Percentiles rank a stretch among this genome's conserved stretches.
These are phyloP conservation scores for Hassar affinis DNA, from an alignment of 2,113 vertebrate genomes.

Conservation along the genomic window DNA sequence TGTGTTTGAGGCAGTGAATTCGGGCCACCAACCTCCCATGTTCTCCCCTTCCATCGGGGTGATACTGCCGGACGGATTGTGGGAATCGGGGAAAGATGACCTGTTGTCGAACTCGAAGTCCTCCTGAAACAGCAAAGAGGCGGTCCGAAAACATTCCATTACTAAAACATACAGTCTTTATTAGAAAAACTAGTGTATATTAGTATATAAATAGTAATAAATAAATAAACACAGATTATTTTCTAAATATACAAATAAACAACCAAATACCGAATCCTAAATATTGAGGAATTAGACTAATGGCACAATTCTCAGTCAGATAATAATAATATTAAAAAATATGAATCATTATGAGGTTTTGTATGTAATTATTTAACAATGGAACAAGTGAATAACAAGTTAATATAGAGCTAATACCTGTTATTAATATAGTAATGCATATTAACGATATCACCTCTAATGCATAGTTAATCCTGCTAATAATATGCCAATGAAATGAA, in stretches of 20 bases:
- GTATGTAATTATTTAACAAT: not conserved
- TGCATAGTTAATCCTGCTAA: not conserved
- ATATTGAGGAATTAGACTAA: not conserved
- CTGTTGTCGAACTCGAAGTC: conserved; percentile 79
- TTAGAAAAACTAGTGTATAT: not conserved
- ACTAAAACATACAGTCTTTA: not conserved
- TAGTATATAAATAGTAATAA: not conserved
- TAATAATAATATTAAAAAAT: not conserved
- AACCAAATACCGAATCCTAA: not conserved
- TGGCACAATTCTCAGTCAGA: not conserved
- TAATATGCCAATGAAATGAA: not conserved
- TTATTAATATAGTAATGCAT: not conserved
- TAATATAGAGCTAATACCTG: not conserved
- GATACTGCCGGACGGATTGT: conserved; percentile 67
- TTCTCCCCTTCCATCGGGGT: conserved; percentile 84
- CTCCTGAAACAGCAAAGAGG: conserved; percentile 65
- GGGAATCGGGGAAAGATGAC: conserved; percentile 70
- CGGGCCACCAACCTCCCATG: conserved; percentile 96
- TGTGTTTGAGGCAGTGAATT: conserved; percentile 85
- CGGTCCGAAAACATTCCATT: not conserved
- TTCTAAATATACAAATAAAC: not conserved
- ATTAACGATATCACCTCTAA: not conserved
- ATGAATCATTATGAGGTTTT: not conserved
- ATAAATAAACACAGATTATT: too few species aligned
- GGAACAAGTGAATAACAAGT: not conserved